Percentiles rank a stretch among this genome's conserved stretches.
These are phyloP conservation scores for Triplophysa dalaica DNA, from an alignment of 2,113 vertebrate species.

Conservation along the genomic window DNA sequence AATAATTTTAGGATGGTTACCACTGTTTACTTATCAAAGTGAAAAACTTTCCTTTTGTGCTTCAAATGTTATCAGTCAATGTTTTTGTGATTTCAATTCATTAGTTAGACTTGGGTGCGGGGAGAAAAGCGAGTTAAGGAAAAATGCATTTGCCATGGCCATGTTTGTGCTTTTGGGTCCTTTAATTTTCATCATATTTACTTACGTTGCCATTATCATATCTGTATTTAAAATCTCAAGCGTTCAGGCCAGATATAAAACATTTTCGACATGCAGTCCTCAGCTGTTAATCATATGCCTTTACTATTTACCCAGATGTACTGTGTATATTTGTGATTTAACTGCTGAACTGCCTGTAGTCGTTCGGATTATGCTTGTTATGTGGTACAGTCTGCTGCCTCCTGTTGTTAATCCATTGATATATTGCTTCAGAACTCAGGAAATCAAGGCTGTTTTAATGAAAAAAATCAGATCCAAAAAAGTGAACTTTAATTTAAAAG, in stretches of 20 bases:
- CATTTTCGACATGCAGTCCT: conserved; percentile 67
- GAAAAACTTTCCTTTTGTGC: conserved; percentile 55
- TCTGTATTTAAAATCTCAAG: conserved; percentile 60
- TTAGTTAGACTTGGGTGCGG: conserved; percentile 61
- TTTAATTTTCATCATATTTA: conserved; percentile 59
- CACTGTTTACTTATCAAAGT: not conserved
- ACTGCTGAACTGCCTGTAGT: conserved; percentile 54
- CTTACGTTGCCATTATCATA: conserved; percentile 62
- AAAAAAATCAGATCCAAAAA: conserved; percentile 48
- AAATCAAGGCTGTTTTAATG: conserved; percentile 61
- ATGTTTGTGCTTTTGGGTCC: conserved; percentile 65
- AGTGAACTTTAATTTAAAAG: conserved; percentile 26
- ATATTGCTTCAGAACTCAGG: conserved; percentile 71
- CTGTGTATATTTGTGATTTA: conserved; percentile 60
- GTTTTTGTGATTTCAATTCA: conserved; percentile 65
- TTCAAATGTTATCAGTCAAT: conserved; percentile 65
- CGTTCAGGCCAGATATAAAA: conserved; percentile 41
- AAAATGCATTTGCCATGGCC: conserved; percentile 48
- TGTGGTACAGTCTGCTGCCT: conserved; percentile 72
- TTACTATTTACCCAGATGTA: conserved; percentile 70
- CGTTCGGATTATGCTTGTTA: conserved; percentile 60
- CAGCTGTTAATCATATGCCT: conserved; percentile 70
- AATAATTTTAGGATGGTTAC: conserved; percentile 39
- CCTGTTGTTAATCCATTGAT: conserved; percentile 70
- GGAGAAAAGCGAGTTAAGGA: rapidly evolving